Percentiles rank a stretch among this genome's conserved stretches.
These are phyloP conservation scores for Macrotis lagotis DNA, from an alignment of 2,113 vertebrate genomes.

Conservation along the genomic window DNA sequence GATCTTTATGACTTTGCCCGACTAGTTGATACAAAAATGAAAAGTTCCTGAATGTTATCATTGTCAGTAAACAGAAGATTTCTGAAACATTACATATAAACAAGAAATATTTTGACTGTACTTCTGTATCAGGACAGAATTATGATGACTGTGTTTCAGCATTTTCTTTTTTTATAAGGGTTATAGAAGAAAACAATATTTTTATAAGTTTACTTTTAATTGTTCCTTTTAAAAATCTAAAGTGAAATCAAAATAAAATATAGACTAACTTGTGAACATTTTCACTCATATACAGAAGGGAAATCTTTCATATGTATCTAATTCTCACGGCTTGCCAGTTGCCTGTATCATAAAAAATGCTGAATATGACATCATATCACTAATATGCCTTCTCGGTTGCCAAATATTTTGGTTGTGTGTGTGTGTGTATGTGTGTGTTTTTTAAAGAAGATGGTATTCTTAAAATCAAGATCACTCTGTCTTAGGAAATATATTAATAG, in stretches of 20 bases:
- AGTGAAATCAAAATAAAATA: constrained; percentile 43
- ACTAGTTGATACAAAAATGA: constrained; percentile 12
- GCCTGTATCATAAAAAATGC: constrained; percentile 73
- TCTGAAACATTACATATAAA: constrained; percentile 20
- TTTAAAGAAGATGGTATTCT: constrained; percentile 74
- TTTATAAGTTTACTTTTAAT: constrained; percentile 46
- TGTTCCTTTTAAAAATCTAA: constrained; percentile 42
- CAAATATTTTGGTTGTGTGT: constrained; percentile 80
- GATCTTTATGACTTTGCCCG: constrained; percentile 9
- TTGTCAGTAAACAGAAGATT: constrained; percentile 37
- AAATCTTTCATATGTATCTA: constrained; percentile 66
- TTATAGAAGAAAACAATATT: not conserved
- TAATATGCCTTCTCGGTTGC: constrained; percentile 74
- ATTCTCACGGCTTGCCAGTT: constrained; percentile 68
- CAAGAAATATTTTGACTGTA: constrained; percentile 12
- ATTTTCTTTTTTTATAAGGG: constrained; percentile 45
- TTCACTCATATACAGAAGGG: constrained; percentile 64
- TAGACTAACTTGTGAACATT: constrained; percentile 43
- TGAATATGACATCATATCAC: constrained; percentile 74
- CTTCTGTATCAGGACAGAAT: constrained; percentile 30
- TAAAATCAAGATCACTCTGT: constrained; percentile 72
- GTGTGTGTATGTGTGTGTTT: no score
- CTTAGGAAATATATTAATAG: constrained; percentile 74
- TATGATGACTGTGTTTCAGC: not conserved
- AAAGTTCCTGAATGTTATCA: constrained; percentile 30